Conservation (phyloP, 2,888 invertebrate species). For the Polyommatus icarus region DNA sequence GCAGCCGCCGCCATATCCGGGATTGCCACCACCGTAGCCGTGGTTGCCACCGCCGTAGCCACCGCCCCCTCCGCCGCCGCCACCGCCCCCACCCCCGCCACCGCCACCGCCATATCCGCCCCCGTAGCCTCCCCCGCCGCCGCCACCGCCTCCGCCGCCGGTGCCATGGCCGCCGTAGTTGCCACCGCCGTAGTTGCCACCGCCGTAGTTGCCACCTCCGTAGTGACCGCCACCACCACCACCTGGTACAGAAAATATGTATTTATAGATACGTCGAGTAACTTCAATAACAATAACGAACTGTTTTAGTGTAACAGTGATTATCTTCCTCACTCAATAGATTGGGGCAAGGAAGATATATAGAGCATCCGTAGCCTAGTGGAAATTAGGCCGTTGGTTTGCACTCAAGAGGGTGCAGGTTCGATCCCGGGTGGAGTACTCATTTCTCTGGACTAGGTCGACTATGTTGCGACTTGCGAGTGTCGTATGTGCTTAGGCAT, state of each 20-base stretch:
- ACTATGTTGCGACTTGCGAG: too few species aligned
- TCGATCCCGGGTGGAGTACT: too few species aligned
- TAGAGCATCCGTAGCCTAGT: too few species aligned
- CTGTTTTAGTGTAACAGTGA: too few species aligned
- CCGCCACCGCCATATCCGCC: slow-evolving; percentile 46
- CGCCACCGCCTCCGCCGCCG: not conserved
- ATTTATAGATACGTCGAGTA: too few species aligned
- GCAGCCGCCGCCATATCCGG: slow-evolving; percentile 1
- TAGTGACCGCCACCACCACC: slow-evolving; percentile 40
- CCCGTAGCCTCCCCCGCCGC: slow-evolving; percentile 45
- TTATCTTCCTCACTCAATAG: too few species aligned
- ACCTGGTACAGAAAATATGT: not conserved
- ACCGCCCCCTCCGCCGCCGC: not conserved
- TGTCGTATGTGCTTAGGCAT: not conserved
- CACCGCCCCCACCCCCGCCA: slow-evolving; percentile 43
- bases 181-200: slow-evolving; percentile 12
- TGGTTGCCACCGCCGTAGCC: not conserved
- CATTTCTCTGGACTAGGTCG: too few species aligned
- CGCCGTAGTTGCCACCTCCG: not conserved
- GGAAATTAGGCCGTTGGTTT: too few species aligned
- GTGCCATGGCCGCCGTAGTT: not conserved
- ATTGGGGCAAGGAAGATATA: too few species aligned
- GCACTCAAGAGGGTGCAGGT: too few species aligned
- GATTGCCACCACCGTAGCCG: not conserved
- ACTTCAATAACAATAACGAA: not conserved